A percentile compares a stretch with the other conserved stretches of the same genome.
Evolutionary conservation across 2,888 invertebrate genomes (phyloP).

Genomic region (Amphipoea oculea): DNA sequence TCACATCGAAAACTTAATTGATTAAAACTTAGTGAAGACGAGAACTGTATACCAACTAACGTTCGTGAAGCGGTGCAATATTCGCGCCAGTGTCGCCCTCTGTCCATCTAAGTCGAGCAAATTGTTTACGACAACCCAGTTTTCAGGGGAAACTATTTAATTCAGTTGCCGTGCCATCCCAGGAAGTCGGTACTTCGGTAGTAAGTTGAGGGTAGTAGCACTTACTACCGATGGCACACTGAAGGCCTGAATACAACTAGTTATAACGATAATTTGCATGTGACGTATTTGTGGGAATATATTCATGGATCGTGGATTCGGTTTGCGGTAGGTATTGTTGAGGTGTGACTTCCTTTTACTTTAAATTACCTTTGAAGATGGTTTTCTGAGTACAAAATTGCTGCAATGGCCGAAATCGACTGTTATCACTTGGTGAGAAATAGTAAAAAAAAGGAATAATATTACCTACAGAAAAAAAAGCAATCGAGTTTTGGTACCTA

Average conservation of each 20-base stretch:
- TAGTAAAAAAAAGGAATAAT: background rate
- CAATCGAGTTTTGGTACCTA: background rate
- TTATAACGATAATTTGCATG: constrained; percentile 55
- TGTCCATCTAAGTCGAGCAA: constrained; percentile 75
- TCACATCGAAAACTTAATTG: constrained; percentile 56
- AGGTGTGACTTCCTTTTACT: constrained; percentile 4
- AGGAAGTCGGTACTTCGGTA: constrained; percentile 74
- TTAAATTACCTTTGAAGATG: background rate
- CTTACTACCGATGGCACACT: constrained; percentile 67
- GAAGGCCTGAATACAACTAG: constrained; percentile 49
- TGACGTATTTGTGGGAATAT: constrained; percentile 34
- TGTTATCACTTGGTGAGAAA: background rate
- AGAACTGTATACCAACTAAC: constrained; percentile 49
- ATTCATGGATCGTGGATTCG: constrained; percentile 1
- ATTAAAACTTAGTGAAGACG: constrained; percentile 55
- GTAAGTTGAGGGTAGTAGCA: constrained; percentile 78
- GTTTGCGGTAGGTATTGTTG: constrained; percentile 12
- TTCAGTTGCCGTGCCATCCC: constrained; percentile 80
- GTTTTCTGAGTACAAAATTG: background rate
- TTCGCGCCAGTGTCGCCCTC: constrained; percentile 65
- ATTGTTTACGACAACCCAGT: constrained; percentile 86
- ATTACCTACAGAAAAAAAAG: background rate
- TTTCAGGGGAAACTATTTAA: constrained; percentile 85
- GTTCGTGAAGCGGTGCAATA: constrained; percentile 62
- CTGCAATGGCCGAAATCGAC: background rate